These are phyloP conservation scores for Sebastes matsubarae DNA, from an alignment of 2,797 vertebrate genomes.

Conservation along the genomic window DNA sequence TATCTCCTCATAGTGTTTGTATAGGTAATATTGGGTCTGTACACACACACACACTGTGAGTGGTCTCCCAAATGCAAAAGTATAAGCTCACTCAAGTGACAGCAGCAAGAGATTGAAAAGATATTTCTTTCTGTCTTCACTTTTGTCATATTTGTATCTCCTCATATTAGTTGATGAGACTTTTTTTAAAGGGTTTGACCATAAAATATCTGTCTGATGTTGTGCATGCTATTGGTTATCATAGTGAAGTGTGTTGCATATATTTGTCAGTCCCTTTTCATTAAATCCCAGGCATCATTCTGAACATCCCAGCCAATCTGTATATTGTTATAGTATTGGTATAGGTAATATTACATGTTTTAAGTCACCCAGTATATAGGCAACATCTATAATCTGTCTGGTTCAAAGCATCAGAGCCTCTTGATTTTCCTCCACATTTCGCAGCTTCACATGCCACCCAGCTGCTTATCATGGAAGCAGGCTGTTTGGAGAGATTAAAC, in stretches of 20 bases:
- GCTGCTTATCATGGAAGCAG: slow-evolving; percentile 34
- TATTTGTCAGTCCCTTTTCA: not conserved
- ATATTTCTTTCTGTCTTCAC: not conserved
- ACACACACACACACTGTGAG: not conserved
- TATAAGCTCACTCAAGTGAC: slow-evolving; percentile 2
- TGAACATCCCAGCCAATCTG: not conserved
- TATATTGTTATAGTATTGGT: not conserved
- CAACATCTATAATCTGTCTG: not conserved
- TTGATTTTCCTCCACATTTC: slow-evolving; percentile 1
- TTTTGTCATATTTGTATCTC: not conserved
- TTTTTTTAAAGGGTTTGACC: not conserved
- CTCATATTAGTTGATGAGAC: not conserved
- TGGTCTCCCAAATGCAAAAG: not conserved
- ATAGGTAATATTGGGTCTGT: not conserved
- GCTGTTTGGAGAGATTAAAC: slow-evolving; percentile 43
- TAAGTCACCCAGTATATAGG: not conserved
- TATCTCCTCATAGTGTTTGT: not conserved
- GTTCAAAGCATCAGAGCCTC: slow-evolving; percentile 18
- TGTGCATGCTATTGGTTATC: not conserved
- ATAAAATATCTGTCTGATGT: not conserved
- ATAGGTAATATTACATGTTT: not conserved
- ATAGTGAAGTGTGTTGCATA: not conserved
- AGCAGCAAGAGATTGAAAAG: not conserved
- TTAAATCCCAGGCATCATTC: not conserved
- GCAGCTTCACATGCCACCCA: slow-evolving; percentile 24